Base-by-base conservation (phyloP, 92 coral and sea anemone species). In the Zoanthus gigantus region DNA sequence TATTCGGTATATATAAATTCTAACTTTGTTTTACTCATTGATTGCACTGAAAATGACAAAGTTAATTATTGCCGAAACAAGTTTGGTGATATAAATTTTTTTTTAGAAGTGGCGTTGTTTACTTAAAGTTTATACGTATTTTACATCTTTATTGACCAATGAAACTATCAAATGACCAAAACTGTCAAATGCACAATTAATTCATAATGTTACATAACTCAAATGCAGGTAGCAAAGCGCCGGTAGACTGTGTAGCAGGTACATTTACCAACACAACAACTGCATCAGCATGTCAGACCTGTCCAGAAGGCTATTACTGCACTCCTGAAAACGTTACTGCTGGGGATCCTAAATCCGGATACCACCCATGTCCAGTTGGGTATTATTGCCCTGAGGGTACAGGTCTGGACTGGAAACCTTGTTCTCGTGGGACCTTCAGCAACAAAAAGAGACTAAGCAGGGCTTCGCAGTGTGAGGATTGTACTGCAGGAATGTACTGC, bases 361-460 rank as follows among this genome's bases (percentile, higher is more conserved):
- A 93, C 72, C 98, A 94, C 52, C 78, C 86, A 17, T 97, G 99
- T 37, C 99, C 98, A 17, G 90, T 83, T 7, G 99, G 99, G 16
- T 97, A 97, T 83, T 97, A 91, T 83, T 97, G 99, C 74, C 99
- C 99, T 15, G 42, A 92, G 45, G 93, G 97, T 68, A 97, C 97
- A 71, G 99, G 99, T 7, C 90, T 94, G 63, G 92, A 97, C 90
- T 97, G 99, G 99, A 89, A 95, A 71, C 73, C 98, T 11, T 97
- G 99, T 56, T 98, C 99, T 6, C 93, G 89, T 12, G 99, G 99
- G 50, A 90, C 98, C 9, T 97, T 88, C 92, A 97, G 98, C 60
- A 93, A 93, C 75, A 78, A 81, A 50, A 93, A 89, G 48, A 87
- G 82, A 46, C 96, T 97, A 7, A 74, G 90, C 75, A 83, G 87